Percentiles rank a stretch among this genome's conserved stretches.
phyloP scores from a whole-genome alignment of 2,113 vertebrate species.

The Ophthalmolycus amberensis region DNA sequence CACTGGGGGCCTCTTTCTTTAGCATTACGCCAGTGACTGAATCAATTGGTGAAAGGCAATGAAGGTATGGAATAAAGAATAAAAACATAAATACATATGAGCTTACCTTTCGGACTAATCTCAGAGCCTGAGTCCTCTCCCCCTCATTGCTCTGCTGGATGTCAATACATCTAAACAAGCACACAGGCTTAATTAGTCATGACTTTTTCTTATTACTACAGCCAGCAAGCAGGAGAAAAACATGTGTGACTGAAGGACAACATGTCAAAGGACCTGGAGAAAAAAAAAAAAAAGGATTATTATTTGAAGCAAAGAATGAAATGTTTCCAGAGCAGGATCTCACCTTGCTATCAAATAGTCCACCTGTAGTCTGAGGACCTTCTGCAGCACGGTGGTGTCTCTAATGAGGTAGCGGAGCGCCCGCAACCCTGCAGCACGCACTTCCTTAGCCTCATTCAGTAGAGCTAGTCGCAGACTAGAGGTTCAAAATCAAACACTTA shows the following conservation, averaged over 20 bases:
- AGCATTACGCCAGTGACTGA: not conserved
- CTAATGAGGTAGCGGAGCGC: slow-evolving; percentile 96
- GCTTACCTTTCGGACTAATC: slow-evolving; percentile 96
- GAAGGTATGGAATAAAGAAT: not conserved
- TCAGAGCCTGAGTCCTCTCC: slow-evolving; percentile 97
- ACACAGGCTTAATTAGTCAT: slow-evolving; percentile 33
- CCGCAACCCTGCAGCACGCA: slow-evolving; percentile 95
- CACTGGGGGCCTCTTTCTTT: slow-evolving; percentile 11
- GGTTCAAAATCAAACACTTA: slow-evolving; percentile 21
- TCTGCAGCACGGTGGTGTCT: slow-evolving; percentile 93
- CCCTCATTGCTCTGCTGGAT: slow-evolving; percentile 99
- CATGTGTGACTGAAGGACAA: not conserved
- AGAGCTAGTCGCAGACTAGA: slow-evolving; percentile 93
- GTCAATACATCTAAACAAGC: slow-evolving; percentile 92
- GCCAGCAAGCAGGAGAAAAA: not conserved
- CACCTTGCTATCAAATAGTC: slow-evolving; percentile 99
- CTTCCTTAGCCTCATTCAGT: slow-evolving; percentile 98
- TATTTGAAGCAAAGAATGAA: not conserved
- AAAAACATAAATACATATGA: not conserved
- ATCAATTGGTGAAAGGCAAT: not conserved
- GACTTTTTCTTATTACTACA: not conserved
- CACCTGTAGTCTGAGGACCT: slow-evolving; percentile 95
- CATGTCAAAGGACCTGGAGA: not conserved
- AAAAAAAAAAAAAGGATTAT: not conserved
- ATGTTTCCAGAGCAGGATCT: slow-evolving; percentile 45